Evolutionary conservation across 1,140 invertebrate genomes (phyloP).

Genomic region (Nebria ingens): DNA sequence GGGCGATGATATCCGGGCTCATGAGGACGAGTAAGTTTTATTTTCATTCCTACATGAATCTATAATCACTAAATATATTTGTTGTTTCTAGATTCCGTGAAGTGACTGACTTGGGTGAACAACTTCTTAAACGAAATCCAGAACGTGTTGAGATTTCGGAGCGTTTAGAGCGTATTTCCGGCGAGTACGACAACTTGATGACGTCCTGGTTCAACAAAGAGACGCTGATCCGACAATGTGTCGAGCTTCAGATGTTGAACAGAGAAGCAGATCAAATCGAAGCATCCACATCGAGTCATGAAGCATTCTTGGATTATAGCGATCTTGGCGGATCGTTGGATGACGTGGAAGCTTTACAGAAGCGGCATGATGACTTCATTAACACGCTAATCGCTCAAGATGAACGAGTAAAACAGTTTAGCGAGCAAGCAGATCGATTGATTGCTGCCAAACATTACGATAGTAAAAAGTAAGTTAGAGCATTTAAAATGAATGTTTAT

Average conservation of each 20-base stretch:
- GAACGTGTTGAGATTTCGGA: constrained; percentile 57
- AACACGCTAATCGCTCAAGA: constrained; percentile 89
- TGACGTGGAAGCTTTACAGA: constrained; percentile 87
- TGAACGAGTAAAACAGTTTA: constrained; percentile 78
- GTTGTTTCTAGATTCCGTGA: constrained; percentile 57
- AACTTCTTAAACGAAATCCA: constrained; percentile 60
- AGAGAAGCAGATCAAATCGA: constrained; percentile 96
- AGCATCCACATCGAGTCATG: constrained; percentile 85
- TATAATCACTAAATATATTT: constrained; percentile 11
- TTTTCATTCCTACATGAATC: constrained; percentile 5
- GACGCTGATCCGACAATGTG: constrained; percentile 69
- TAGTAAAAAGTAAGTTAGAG: constrained; percentile 55
- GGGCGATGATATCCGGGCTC: constrained; percentile 81
- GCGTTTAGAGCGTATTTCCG: constrained; percentile 58
- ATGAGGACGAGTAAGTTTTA: constrained; percentile 71
- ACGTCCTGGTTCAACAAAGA: constrained; percentile 76
- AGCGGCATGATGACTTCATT: constrained; percentile 90
- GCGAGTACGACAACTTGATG: constrained; percentile 64
- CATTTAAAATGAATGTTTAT: too few relatives aligned
- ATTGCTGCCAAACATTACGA: constrained; percentile 81
- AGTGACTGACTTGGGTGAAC: constrained; percentile 63
- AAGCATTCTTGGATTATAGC: constrained; percentile 83
- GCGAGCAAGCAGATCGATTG: constrained; percentile 74
- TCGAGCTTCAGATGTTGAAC: constrained; percentile 85
- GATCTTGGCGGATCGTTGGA: constrained; percentile 87